These are phyloP conservation scores for Apomyelois bistriatella DNA, from an alignment of 2,888 invertebrate genomes.

Conservation along the genomic window DNA sequence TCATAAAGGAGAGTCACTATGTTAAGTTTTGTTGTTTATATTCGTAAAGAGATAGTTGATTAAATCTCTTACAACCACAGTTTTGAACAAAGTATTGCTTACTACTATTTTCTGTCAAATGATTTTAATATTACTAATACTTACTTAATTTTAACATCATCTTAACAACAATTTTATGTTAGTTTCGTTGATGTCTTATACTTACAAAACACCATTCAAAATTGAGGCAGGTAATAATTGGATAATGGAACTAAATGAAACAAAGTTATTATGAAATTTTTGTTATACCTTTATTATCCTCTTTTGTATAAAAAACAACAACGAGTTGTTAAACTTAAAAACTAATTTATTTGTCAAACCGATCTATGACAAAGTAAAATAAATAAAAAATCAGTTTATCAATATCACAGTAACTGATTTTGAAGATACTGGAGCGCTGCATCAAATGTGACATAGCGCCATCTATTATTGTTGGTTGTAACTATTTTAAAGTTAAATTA, in stretches of 20 bases:
- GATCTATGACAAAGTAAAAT: slow-evolving; percentile 28
- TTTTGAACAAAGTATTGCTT: no score
- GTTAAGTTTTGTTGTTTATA: no score
- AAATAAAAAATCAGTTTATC: slow-evolving; percentile 24
- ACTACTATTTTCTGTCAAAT: no score
- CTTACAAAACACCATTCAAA: neutral
- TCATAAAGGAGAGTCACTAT: no score
- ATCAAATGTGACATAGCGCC: slow-evolving; percentile 8
- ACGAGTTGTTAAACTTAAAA: slow-evolving; percentile 30
- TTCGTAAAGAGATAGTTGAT: no score
- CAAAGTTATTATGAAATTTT: slow-evolving; percentile 20
- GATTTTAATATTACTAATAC: no score
- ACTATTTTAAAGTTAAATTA: slow-evolving; percentile 27
- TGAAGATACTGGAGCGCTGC: slow-evolving; percentile 8
- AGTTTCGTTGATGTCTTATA: no score
- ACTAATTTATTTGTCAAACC: slow-evolving; percentile 26
- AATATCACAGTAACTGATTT: slow-evolving; percentile 52
- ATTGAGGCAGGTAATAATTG: no score
- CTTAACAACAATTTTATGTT: no score
- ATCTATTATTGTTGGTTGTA: slow-evolving; percentile 22
- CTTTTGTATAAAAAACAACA: slow-evolving; percentile 37
- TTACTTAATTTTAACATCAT: no score
- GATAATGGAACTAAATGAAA: no score
- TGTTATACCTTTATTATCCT: slow-evolving; percentile 26
- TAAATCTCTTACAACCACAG: no score